Conservation (phyloP, 2,113 vertebrate species). For the Pterophyllum scalare region DNA sequence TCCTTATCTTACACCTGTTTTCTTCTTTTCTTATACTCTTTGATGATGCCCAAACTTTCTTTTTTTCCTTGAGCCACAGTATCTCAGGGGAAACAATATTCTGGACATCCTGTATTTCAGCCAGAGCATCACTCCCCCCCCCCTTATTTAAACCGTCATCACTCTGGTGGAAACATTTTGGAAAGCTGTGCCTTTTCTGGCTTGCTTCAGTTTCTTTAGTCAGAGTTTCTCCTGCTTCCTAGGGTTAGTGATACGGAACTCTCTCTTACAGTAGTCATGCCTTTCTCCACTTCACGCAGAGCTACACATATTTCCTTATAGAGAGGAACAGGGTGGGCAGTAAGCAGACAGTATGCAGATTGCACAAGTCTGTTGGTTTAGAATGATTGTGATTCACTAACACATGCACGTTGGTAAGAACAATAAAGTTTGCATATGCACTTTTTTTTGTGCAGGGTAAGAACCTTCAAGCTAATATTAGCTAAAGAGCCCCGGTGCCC, state of each 20-base stretch:
- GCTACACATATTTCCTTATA: background rate
- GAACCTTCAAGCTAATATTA: background rate
- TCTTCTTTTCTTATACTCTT: too few relatives aligned
- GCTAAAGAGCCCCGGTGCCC: background rate
- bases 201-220: background rate
- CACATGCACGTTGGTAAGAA: background rate
- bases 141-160: too few relatives aligned
- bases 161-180: too few relatives aligned
- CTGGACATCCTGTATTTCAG: too few relatives aligned
- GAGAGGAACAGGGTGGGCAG: background rate
- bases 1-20: too few relatives aligned
- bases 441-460: background rate
- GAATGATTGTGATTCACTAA: background rate
- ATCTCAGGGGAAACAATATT: too few relatives aligned
- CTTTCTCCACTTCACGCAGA: background rate
- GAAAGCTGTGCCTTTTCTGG: too few relatives aligned
- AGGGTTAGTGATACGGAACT: background rate
- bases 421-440: background rate
- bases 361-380: background rate
- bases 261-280: background rate
- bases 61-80: too few relatives aligned
- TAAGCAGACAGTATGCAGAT: background rate
- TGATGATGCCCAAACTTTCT: too few relatives aligned
- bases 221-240: background rate
- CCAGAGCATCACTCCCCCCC: too few relatives aligned